Evolutionary conservation across 2,113 vertebrate species (phyloP).

Genomic region (Varanus komodoensis): DNA sequence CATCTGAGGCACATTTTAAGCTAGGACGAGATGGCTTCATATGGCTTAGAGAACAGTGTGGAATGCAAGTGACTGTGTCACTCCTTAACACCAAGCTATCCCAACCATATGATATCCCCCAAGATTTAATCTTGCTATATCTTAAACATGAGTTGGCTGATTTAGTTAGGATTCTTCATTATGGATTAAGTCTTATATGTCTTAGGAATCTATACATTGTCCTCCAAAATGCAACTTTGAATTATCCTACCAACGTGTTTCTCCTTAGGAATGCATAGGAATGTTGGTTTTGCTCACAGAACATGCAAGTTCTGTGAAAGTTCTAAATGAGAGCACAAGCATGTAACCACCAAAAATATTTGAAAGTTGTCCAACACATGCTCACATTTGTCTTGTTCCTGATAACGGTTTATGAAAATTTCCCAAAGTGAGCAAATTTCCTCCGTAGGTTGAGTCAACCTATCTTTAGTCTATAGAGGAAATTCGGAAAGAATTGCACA

Average conservation of each 20-base stretch:
- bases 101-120: not conserved
- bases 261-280: not conserved
- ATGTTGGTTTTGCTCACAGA: too few species aligned
- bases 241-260: not conserved
- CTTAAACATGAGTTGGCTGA: not conserved
- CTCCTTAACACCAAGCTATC: not conserved
- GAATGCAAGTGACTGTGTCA: not conserved
- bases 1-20: not conserved
- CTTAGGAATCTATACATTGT: not conserved
- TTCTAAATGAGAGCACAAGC: too few species aligned
- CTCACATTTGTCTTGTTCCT: too few species aligned
- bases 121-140: not conserved
- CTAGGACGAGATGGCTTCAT: rapidly evolving
- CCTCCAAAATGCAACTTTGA: not conserved
- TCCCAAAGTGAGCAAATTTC: too few species aligned
- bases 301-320: too few species aligned
- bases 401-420: too few species aligned
- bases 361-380: too few species aligned
- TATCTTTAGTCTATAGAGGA: too few species aligned
- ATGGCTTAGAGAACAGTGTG: not conserved
- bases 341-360: too few species aligned
- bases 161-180: not conserved
- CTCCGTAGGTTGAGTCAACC: too few species aligned
- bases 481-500: too few species aligned
- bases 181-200: not conserved